Conservation (phyloP, 2,113 vertebrate genomes). For the Lasiurus borealis region DNA sequence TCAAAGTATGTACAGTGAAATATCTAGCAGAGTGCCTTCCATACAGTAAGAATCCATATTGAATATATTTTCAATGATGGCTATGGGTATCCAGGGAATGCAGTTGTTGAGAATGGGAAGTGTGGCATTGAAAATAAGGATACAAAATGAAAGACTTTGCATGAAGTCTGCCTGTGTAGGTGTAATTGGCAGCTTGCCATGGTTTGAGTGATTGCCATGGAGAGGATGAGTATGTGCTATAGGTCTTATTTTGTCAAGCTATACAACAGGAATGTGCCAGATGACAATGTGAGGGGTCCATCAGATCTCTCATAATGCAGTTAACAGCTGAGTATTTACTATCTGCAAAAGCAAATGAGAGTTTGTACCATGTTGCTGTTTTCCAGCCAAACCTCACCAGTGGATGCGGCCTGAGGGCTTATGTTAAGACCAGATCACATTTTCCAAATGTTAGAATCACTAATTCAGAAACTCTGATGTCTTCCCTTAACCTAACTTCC, state of each 20-base stretch:
- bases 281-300: neutral
- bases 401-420: neutral
- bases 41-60: neutral
- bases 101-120: neutral
- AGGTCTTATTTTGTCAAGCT: neutral
- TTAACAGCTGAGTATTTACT: neutral
- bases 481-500: neutral
- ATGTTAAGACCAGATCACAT: neutral
- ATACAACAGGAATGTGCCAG: neutral
- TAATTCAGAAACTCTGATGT: neutral
- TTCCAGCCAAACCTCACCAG: neutral
- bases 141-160: neutral
- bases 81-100: neutral
- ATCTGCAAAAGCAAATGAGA: neutral
- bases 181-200: neutral
- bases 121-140: neutral
- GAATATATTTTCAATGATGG: neutral
- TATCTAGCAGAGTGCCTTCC: neutral
- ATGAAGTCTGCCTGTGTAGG: neutral
- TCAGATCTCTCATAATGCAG: neutral
- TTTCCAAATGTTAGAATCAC: neutral
- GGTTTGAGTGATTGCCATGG: neutral
- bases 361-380: neutral
- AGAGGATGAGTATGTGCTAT: neutral
- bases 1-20: neutral